phyloP scores from a whole-genome alignment of 2,888 invertebrate genomes.

The Mongoloraphidia duomilia region DNA sequence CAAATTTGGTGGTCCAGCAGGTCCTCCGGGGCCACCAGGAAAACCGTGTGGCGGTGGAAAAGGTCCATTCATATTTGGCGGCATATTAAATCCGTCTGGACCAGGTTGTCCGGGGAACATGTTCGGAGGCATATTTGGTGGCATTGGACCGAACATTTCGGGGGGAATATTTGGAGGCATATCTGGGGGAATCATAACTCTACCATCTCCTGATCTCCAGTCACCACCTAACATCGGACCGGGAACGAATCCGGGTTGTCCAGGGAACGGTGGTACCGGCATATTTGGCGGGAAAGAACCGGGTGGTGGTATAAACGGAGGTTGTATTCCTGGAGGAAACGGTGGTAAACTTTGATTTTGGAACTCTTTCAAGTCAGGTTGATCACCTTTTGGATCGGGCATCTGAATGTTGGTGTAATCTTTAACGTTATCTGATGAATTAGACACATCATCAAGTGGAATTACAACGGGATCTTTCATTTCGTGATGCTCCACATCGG shows the following conservation, averaged over 20 bases:
- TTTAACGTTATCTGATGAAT: slow-evolving; percentile 64
- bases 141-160: slow-evolving; percentile 29
- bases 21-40: slow-evolving; percentile 28
- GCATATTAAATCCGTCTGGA: slow-evolving; percentile 22
- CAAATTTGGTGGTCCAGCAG: slow-evolving; percentile 6
- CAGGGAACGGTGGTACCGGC: slow-evolving; percentile 31
- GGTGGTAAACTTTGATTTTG: slow-evolving; percentile 23
- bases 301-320: slow-evolving; percentile 10
- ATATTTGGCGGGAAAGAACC: slow-evolving; percentile 31
- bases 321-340: slow-evolving; percentile 34
- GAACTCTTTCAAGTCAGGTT: slow-evolving; percentile 23
- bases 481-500: slow-evolving; percentile 66
- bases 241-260: slow-evolving; percentile 24
- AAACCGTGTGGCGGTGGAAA: slow-evolving; percentile 18
- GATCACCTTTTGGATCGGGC: slow-evolving; percentile 70
- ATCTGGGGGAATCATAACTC: slow-evolving; percentile 29
- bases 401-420: slow-evolving; percentile 65
- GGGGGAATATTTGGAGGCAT: slow-evolving; percentile 18
- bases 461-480: slow-evolving; percentile 67
- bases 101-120: slow-evolving; percentile 18
- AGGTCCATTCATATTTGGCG: slow-evolving; percentile 32
- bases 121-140: slow-evolving; percentile 24
- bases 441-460: slow-evolving; percentile 78
- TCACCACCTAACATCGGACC: slow-evolving; percentile 19
- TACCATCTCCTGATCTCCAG: slow-evolving; percentile 27